Percentiles rank a stretch among this genome's conserved stretches.
These are phyloP conservation scores for Lacerta agilis DNA, from an alignment of 2,797 vertebrate species.

Conservation along the genomic window DNA sequence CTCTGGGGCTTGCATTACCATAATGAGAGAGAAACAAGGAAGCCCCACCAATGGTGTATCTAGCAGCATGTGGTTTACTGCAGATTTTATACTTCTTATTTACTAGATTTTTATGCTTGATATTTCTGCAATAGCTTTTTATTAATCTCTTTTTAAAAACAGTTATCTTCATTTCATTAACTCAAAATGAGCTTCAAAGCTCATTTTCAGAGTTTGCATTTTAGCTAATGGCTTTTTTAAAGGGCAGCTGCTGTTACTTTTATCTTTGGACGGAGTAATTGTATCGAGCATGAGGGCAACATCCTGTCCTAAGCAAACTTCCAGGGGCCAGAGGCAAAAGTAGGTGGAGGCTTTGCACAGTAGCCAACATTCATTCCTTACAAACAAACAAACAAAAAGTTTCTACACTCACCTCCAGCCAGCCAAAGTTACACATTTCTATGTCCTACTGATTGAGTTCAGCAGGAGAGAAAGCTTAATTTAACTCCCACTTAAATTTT, in stretches of 20 bases:
- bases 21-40: slow-evolving; percentile 14
- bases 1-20: neutral
- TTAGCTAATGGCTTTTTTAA: neutral
- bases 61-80: neutral
- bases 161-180: neutral
- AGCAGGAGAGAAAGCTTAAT: neutral
- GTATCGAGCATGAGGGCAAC: no score
- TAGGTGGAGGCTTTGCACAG: no score
- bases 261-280: no score
- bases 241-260: neutral
- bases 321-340: no score
- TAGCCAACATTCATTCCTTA: no score
- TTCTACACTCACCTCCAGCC: no score
- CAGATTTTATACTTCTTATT: no score
- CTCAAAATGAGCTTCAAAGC: neutral
- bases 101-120: no score
- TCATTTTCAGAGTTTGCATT: neutral
- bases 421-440: neutral
- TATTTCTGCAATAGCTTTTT: neutral
- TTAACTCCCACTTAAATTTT: neutral
- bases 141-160: neutral
- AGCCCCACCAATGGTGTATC: neutral
- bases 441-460: no score
- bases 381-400: no score
- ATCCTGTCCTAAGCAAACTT: no score